Conservation (phyloP, 53 echinoderm and acorn worm species). For the Holothuria scabra region DNA sequence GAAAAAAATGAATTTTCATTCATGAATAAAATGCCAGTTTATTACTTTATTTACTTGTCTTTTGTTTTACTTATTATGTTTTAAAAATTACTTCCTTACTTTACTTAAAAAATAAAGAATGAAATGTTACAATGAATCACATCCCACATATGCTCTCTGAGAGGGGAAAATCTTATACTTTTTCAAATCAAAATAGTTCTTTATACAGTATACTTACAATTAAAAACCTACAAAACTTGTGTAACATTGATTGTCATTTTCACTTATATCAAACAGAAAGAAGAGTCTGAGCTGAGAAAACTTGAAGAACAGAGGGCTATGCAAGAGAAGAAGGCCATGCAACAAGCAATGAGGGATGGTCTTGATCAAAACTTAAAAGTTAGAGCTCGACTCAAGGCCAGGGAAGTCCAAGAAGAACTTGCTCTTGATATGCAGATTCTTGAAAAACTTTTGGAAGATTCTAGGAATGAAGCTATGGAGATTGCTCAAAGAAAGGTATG, state of each 20-base stretch:
- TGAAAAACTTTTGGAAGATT: conserved; percentile 93
- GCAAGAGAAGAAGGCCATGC: conserved; percentile 78
- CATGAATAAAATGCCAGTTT: too few species aligned
- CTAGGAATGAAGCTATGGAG: conserved; percentile 94
- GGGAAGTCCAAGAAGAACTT: conserved; percentile 92
- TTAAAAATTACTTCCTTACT: too few species aligned
- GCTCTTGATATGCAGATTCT: conserved; percentile 99
- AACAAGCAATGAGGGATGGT: conserved; percentile 61
- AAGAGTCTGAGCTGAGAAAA: conserved; percentile 82
- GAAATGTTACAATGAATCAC: too few species aligned
- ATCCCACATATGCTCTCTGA: too few species aligned
- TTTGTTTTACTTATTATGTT: too few species aligned
- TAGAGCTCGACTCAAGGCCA: conserved; percentile 70
- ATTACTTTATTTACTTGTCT: too few species aligned
- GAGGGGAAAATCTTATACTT: too few species aligned
- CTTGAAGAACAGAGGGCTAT: conserved; percentile 92
- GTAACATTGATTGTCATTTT: neutral
- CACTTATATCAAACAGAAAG: conserved; percentile 57
- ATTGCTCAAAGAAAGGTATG: conserved; percentile 94
- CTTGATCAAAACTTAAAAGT: conserved; percentile 69
- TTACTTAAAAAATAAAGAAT: too few species aligned
- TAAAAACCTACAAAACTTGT: neutral
- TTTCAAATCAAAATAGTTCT: too few species aligned
- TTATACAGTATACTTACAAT: too few species aligned
- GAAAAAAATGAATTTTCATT: too few species aligned